These are phyloP conservation scores for Cheilosia vernalis DNA, from an alignment of 2,888 invertebrate genomes.

Conservation along the genomic window DNA sequence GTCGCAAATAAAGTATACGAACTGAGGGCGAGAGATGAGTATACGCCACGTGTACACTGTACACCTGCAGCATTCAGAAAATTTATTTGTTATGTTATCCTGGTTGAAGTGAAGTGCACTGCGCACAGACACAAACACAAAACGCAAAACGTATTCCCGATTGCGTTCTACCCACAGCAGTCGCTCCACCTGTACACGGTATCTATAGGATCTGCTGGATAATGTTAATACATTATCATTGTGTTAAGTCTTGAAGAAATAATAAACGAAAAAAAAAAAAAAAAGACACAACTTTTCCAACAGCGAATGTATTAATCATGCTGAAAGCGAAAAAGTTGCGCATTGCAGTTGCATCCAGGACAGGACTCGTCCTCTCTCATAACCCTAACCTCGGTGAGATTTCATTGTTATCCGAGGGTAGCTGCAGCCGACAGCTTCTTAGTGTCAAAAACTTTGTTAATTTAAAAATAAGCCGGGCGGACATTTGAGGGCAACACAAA, in stretches of 20 bases:
- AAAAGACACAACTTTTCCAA: conserved; percentile 3
- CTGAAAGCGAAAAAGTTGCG: conserved; percentile 66
- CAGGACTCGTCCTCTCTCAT: background rate
- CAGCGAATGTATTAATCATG: conserved; percentile 62
- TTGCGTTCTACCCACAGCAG: conserved; percentile 16
- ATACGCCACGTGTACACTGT: conserved; percentile 39
- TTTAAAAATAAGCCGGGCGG: conserved; percentile 44
- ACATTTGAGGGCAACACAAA: background rate
- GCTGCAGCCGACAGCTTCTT: conserved; percentile 42
- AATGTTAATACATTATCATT: conserved; percentile 57
- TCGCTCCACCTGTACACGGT: background rate
- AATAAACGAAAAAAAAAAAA: no score
- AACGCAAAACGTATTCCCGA: background rate
- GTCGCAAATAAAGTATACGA: conserved; percentile 6
- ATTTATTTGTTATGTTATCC: conserved; percentile 68
- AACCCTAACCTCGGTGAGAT: conserved; percentile 5
- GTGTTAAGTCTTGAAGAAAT: conserved; percentile 27
- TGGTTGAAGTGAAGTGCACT: background rate
- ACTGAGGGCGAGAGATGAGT: conserved; percentile 16
- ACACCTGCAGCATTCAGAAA: conserved; percentile 64
- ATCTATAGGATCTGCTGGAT: conserved; percentile 1
- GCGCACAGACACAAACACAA: no score
- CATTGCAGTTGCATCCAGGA: conserved; percentile 62
- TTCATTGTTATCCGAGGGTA: conserved; percentile 29
- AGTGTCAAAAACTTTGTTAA: conserved; percentile 61